A percentile compares a stretch with the other conserved stretches of the same genome.
Evolutionary conservation across 2,888 invertebrate species (phyloP).

Genomic region (Synanthedon vespiformis): DNA sequence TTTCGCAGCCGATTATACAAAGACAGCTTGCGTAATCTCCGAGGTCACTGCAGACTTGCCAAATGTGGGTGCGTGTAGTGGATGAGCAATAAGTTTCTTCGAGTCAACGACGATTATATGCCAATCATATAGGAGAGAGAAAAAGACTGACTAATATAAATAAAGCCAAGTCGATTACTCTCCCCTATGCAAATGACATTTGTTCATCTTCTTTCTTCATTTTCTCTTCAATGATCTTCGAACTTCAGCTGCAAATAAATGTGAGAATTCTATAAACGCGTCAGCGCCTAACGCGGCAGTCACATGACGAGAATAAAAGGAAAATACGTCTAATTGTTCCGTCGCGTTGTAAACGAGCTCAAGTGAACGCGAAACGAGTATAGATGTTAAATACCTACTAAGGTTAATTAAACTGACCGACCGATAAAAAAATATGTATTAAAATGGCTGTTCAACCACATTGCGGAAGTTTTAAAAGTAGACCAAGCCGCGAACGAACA

Average conservation of each 20-base stretch:
- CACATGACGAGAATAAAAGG: constrained; percentile 35
- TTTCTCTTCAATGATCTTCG: constrained; percentile 17
- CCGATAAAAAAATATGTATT: constrained; percentile 17
- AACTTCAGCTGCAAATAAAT: constrained; percentile 29
- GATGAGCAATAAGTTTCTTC: constrained; percentile 1
- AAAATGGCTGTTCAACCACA: constrained; percentile 45
- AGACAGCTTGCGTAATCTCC: constrained; percentile 63
- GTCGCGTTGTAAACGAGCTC: constrained; percentile 13
- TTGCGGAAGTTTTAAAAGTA: constrained; percentile 62
- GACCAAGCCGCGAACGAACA: constrained; percentile 34
- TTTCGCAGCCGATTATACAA: constrained; percentile 54
- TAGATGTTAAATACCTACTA: constrained; percentile 12
- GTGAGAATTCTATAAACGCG: constrained; percentile 10
- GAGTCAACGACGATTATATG: constrained; percentile 42
- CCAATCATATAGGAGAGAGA: constrained; percentile 80
- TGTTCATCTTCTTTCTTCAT: constrained; percentile 18
- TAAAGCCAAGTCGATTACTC: constrained; percentile 76
- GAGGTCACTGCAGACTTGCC: constrained; percentile 62
- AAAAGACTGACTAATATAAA: constrained; percentile 78
- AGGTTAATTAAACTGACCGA: constrained; percentile 6
- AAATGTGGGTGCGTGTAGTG: constrained; percentile 8
- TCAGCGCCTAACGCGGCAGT: constrained; percentile 19
- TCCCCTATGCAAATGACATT: constrained; percentile 70
- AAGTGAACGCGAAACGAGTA: constrained; percentile 15
- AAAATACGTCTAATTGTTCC: constrained; percentile 25